Base-by-base conservation (phyloP, 2,113 vertebrate genomes). In the Halcyon senegalensis region DNA sequence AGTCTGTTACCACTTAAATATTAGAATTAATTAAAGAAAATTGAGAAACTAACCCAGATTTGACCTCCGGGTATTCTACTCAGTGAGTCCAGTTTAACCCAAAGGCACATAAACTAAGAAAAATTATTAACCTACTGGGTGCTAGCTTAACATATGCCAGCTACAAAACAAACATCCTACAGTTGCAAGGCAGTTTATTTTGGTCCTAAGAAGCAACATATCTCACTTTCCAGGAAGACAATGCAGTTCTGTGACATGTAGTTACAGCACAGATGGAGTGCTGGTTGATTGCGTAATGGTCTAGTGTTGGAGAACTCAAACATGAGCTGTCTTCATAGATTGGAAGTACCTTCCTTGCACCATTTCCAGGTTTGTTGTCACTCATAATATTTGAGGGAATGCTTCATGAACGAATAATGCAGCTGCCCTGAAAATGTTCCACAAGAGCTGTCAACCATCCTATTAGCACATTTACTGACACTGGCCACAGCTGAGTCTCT, bases 361-460 rank as follows among this genome's bases (percentile, higher is more conserved):
- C 43, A 53, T 93, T 96, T 97, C 93, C 95, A 97, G 82, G 90
- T 96, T 97, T 95, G 82, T 97, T 97, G 96, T 97, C 97, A 96
- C 93, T 97, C 96, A 95, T 97, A 95, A 97, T 97, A 97, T 97
- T 90, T 88, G 84, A 97, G 44, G 74, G 87, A 97, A 96, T 95
- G 94, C 89, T 97, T 96, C 96, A 96, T 96, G 94, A 97, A 97
- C 93, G 93, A 97, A 84, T 96, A 96, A 96, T 56, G 84, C 89
- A 94, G 60, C 92, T 97, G 85, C 11, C 10, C 79, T 96, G 93
- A 96, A 97, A 96, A 95, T 87, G 92, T 96, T 97, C 96, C 94
- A 93, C 87, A 75, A 93, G 93, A 97, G 96, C 94, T 96, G 93
- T 97, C 97, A 97, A 63, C 88, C 90, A 85, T 77, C 94, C 63